phyloP scores from a whole-genome alignment of 2,888 invertebrate species.

The Ellobium chinense region DNA sequence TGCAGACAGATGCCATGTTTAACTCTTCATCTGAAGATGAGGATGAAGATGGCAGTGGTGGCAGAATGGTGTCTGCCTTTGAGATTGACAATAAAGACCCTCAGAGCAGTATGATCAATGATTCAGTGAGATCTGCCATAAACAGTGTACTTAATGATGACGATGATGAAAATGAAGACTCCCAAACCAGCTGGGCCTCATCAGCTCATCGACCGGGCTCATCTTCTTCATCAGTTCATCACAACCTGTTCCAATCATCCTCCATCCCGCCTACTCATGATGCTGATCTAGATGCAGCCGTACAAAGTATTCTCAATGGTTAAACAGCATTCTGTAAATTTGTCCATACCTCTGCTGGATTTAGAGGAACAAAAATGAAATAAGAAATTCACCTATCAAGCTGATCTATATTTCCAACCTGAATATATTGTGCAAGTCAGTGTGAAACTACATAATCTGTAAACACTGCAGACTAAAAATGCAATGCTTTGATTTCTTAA shows the following conservation, averaged over 20 bases:
- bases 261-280: conserved; percentile 1
- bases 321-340: too few relatives aligned
- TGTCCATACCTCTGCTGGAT: too few relatives aligned
- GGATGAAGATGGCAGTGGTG: conserved; percentile 17
- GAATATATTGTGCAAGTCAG: too few relatives aligned
- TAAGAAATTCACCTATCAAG: too few relatives aligned
- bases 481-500: not conserved
- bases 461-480: too few relatives aligned
- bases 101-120: conserved; percentile 45
- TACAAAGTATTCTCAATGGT: conserved; percentile 34
- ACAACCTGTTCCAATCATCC: conserved; percentile 18
- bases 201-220: conserved; percentile 1
- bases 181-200: conserved; percentile 23
- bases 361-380: too few relatives aligned
- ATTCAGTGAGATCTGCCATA: conserved; percentile 36
- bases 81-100: conserved; percentile 44
- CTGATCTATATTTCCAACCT: too few relatives aligned
- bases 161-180: conserved; percentile 34
- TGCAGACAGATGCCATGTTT: conserved; percentile 39
- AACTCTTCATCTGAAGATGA: conserved; percentile 33
- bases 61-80: conserved; percentile 10
- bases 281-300: conserved; percentile 33
- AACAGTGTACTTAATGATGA: conserved; percentile 42
- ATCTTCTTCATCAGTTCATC: conserved; percentile 4
- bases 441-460: too few relatives aligned